These are phyloP conservation scores for Accipiter cooperii DNA, from an alignment of 2,113 vertebrate species.

Conservation along the genomic window DNA sequence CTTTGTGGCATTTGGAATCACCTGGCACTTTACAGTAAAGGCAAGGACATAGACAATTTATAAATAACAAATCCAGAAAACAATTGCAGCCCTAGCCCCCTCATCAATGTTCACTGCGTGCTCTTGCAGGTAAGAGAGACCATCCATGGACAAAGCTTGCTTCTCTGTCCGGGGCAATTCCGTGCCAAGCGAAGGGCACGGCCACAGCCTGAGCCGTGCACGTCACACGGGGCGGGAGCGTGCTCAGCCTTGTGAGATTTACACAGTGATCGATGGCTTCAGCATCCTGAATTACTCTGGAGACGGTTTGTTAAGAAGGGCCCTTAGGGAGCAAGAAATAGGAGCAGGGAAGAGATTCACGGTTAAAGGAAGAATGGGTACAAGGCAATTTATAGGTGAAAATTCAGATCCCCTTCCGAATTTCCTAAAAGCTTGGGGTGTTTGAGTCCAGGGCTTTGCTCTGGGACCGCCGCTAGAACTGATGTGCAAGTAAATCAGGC, in stretches of 20 bases:
- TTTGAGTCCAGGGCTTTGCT: background rate
- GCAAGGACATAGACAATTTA: background rate
- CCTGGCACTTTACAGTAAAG: background rate
- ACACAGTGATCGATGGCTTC: constrained; percentile 51
- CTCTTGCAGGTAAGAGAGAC: background rate
- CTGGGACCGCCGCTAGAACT: background rate
- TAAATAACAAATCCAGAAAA: background rate
- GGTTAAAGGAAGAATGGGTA: background rate
- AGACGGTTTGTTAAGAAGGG: constrained; percentile 61
- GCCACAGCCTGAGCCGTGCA: background rate
- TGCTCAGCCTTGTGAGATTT: constrained; percentile 57
- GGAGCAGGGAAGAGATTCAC: constrained; percentile 52
- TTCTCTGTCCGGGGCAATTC: constrained; percentile 40
- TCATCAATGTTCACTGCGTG: fast-evolving
- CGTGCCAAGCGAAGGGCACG: constrained; percentile 11
- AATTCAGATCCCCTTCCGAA: constrained; percentile 5
- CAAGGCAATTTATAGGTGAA: background rate
- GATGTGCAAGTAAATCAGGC: constrained; percentile 8
- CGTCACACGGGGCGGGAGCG: background rate
- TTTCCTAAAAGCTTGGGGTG: background rate
- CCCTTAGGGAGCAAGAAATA: constrained; percentile 63
- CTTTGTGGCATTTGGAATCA: background rate
- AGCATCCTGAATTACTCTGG: constrained; percentile 66
- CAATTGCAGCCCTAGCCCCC: background rate
- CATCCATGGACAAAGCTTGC: background rate